Base-by-base conservation (phyloP, 2,888 invertebrate species). In the Copidosoma aretas region DNA sequence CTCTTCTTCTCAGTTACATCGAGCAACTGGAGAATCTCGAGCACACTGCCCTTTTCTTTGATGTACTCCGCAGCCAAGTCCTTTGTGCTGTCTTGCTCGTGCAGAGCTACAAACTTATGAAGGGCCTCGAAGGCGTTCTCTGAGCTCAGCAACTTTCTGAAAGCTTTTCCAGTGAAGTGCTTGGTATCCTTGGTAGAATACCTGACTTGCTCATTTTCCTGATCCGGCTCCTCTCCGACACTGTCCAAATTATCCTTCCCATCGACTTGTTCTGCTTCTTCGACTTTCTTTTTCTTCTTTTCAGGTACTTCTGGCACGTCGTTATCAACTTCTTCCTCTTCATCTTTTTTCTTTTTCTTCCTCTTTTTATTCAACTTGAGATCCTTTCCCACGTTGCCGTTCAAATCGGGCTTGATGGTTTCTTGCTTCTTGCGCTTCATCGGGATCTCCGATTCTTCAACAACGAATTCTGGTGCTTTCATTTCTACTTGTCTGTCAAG, bases 11-110 rank as follows among this genome's bases (percentile, higher is more conserved):
- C 89, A 0, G 89, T 86, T 15, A 85, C 84, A 70, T 89, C 89
- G 17, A 93, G 84, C 52, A 90, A 87, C 61, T 89, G 87, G 1
- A 91, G 85, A 61, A 93, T 85, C 83, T 93, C 92, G 60, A 90
- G 85, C 0, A 91, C 89, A 77, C 46, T 72, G 4, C 93, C 93
- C 1, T 91, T 91, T 66, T 86, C 85, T 75, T 90, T 87, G 21
- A 93, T 84, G 78, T 92, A 93, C 73, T 90, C 89, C 1, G 87
- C 81, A 52, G 90, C 84, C 79, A 88, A 86, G 69, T 86, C 81
- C 75, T 85, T 79, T 64, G 81, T 83, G 68, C 86, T 84, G 15
- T 86, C 85, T 60, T 86, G 85, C 10, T 86, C 81, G 60, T 89
- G 88, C 54, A 88, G 85, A 77, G 87, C 85, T 1, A 91, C 79